phyloP scores from a whole-genome alignment of 2,113 vertebrate species.

The Heptranchias perlo region DNA sequence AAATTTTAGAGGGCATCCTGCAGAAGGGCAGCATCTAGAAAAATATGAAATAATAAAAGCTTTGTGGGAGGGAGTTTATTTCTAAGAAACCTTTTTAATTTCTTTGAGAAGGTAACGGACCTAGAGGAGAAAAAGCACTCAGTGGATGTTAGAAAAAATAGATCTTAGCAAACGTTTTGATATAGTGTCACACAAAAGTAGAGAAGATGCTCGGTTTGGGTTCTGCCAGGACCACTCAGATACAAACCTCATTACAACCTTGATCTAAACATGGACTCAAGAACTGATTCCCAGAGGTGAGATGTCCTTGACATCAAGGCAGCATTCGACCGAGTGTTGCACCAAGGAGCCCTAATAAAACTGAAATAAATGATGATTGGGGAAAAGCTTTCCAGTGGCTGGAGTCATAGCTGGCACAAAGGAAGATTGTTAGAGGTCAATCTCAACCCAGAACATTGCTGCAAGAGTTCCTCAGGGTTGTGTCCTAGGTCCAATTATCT shows the following conservation, averaged over 20 bases:
- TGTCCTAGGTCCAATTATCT: not conserved
- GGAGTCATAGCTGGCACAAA: not conserved
- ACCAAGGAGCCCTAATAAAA: not conserved
- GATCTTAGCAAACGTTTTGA: not conserved
- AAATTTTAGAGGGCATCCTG: not conserved
- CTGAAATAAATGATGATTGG: not conserved
- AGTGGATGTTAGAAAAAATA: not conserved
- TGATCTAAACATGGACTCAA: not conserved
- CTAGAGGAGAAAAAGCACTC: not conserved
- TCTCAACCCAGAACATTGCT: too few relatives aligned
- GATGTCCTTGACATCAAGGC: not conserved
- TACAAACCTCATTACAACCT: not conserved
- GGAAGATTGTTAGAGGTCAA: not conserved
- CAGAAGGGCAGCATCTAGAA: not conserved
- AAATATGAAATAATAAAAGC: not conserved
- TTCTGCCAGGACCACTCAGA: not conserved
- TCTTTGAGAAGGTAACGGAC: not conserved
- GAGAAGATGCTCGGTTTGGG: not conserved
- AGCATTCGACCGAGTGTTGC: not conserved
- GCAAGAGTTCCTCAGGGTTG: not conserved
- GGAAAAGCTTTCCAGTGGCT: not conserved
- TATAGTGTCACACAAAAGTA: not conserved
- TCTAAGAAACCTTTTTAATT: not conserved
- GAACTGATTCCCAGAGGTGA: not conserved
- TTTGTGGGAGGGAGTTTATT: not conserved